Conservation (phyloP, 1,140 invertebrate genomes). For the Chionoecetes opilio region DNA sequence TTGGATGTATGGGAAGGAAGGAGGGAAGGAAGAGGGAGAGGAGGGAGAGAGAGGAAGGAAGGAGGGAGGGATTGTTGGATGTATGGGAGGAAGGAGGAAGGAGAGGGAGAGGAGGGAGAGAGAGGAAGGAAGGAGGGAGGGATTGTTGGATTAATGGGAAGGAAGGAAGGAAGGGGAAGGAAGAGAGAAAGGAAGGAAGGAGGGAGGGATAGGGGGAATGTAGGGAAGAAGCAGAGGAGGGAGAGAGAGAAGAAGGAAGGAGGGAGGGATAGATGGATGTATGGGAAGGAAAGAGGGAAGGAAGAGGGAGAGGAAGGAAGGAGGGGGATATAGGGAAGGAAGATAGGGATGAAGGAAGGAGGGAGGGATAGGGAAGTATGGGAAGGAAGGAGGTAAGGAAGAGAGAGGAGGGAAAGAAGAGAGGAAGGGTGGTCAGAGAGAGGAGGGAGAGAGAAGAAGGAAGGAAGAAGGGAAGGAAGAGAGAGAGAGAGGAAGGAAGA, state of each 20-base stretch:
- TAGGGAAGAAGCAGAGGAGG: too few relatives aligned
- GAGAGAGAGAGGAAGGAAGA: not conserved
- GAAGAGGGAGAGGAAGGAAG: constrained; percentile 51
- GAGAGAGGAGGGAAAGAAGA: constrained; percentile 41
- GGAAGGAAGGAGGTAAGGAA: too few relatives aligned
- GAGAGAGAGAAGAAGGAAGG: not conserved
- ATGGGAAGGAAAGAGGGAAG: not conserved
- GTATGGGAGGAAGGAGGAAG: too few relatives aligned
- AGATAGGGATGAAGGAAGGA: not conserved
- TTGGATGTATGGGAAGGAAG: too few relatives aligned
- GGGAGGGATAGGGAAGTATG: not conserved
- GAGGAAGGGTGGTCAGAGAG: constrained; percentile 52
- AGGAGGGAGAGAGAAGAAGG: constrained; percentile 60
- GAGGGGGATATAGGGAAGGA: constrained; percentile 57
- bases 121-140: constrained; percentile 57
- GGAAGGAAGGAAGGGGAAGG: not conserved
- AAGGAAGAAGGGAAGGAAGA: not conserved
- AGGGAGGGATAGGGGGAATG: constrained; percentile 58
- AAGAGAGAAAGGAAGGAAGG: constrained; percentile 52
- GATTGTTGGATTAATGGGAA: too few relatives aligned
- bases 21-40: constrained; percentile 11
- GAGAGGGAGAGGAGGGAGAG: constrained; percentile 28
- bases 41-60: constrained; percentile 52
- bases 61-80: constrained; percentile 57
- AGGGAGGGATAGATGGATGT: not conserved